These are phyloP conservation scores for Sebastes oblongus DNA, from an alignment of 2,797 vertebrate genomes.

Conservation along the genomic window DNA sequence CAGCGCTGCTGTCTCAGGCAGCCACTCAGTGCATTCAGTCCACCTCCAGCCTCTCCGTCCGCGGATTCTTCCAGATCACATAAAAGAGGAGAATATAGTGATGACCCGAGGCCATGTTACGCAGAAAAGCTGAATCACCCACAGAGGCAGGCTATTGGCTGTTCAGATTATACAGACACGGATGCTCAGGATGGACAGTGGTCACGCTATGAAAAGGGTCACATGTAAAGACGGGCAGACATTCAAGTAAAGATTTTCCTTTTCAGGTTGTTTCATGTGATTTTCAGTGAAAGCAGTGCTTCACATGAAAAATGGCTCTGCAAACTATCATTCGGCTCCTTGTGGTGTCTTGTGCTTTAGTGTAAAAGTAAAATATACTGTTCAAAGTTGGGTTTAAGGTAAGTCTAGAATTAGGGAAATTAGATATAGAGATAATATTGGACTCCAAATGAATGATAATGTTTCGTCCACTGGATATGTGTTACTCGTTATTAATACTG, in stretches of 20 bases:
- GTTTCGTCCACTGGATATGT: too few species aligned
- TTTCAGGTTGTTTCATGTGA: not conserved
- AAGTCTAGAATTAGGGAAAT: too few species aligned
- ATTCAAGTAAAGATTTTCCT: not conserved
- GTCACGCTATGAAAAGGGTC: not conserved
- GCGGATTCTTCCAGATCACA: slow-evolving; percentile 13
- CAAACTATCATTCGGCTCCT: not conserved
- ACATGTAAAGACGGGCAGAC: not conserved
- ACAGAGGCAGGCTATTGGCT: slow-evolving; percentile 13
- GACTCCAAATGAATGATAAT: too few species aligned
- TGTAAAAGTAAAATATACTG: not conserved
- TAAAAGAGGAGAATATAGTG: slow-evolving; percentile 6
- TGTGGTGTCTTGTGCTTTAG: not conserved
- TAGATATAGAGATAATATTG: too few species aligned
- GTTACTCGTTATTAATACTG: not conserved
- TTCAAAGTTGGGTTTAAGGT: not conserved
- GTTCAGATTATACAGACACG: slow-evolving; percentile 16
- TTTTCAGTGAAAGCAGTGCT: not conserved
- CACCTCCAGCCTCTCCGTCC: slow-evolving; percentile 15
- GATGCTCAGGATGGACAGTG: slow-evolving; percentile 2
- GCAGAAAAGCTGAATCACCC: slow-evolving; percentile 29
- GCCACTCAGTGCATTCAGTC: slow-evolving; percentile 18
- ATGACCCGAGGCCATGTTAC: slow-evolving; percentile 23
- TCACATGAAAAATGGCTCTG: not conserved
- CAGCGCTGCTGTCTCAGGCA: not conserved